Evolutionary conservation across 1,140 invertebrate species (phyloP).

Genomic region (Drepana arcuata): DNA sequence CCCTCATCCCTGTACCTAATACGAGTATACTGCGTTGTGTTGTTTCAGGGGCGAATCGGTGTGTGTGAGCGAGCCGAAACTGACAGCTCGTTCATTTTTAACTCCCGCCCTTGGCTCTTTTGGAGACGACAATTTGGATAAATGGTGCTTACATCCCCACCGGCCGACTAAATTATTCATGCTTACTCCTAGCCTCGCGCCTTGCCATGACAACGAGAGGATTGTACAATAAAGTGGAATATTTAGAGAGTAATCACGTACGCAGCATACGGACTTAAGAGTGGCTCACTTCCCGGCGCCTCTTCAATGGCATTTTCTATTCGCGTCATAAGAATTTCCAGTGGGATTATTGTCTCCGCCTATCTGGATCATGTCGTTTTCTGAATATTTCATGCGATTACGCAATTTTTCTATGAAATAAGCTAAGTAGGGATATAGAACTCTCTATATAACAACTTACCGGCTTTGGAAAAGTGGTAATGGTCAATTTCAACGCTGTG

Average conservation of each 20-base stretch:
- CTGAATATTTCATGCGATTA: no score
- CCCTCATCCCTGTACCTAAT: conserved; percentile 1
- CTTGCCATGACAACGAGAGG: conserved; percentile 49
- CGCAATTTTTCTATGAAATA: no score
- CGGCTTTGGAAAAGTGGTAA: no score
- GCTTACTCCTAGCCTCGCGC: conserved; percentile 31
- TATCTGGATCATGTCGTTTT: no score
- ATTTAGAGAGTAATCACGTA: conserved; percentile 61
- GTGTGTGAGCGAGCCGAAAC: conserved; percentile 22
- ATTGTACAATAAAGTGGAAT: conserved; percentile 61
- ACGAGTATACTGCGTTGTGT: neutral
- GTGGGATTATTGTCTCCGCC: no score
- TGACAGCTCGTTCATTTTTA: conserved; percentile 55
- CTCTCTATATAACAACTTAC: no score
- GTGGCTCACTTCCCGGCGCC: conserved; percentile 19
- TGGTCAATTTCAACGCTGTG: no score
- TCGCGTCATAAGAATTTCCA: conserved; percentile 5
- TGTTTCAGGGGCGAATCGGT: conserved; percentile 27
- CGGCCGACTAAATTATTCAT: conserved; percentile 57
- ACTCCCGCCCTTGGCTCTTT: conserved; percentile 28
- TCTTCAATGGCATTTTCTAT: conserved; percentile 35
- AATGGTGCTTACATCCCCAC: conserved; percentile 51
- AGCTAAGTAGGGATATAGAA: no score
- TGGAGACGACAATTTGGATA: conserved; percentile 57
- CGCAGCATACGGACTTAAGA: conserved; percentile 30